A percentile compares a stretch with the other conserved stretches of the same genome.
Evolutionary conservation across 2,113 vertebrate species (phyloP).

Genomic region (Maylandia zebra): DNA sequence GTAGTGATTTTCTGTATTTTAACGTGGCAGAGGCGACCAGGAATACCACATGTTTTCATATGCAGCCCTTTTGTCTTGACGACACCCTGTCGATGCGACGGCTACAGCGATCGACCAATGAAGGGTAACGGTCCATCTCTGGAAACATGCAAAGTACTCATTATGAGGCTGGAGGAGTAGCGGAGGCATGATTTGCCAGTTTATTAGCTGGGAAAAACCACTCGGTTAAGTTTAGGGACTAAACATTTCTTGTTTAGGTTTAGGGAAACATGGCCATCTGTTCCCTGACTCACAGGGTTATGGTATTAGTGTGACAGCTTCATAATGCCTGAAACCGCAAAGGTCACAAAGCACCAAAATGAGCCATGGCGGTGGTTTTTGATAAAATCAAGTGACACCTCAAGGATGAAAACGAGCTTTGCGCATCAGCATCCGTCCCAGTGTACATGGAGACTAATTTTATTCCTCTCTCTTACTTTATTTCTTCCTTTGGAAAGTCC

Average conservation of each 20-base stretch:
- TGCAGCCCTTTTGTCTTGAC: not conserved
- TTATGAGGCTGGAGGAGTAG: not conserved
- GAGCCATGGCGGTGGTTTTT: not conserved
- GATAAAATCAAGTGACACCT: not conserved
- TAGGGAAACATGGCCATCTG: not conserved
- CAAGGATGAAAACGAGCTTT: not conserved
- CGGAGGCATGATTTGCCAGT: not conserved
- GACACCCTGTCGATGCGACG: not conserved
- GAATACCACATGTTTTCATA: not conserved
- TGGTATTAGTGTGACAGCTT: not conserved
- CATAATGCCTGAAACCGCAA: not conserved
- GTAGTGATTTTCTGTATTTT: not conserved
- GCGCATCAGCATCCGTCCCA: not conserved
- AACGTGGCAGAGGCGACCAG: accelerated
- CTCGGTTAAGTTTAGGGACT: not conserved
- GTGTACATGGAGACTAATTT: not conserved
- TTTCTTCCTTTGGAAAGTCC: not conserved
- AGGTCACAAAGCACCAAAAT: not conserved
- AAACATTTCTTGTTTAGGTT: not conserved
- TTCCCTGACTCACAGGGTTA: not conserved
- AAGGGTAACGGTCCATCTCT: not conserved
- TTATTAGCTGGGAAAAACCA: not conserved
- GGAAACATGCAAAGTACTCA: not conserved
- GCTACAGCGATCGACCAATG: not conserved
- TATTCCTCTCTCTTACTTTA: not conserved